Base-by-base conservation (phyloP, 2,113 vertebrate genomes). In the Uropsilus gracilis region DNA sequence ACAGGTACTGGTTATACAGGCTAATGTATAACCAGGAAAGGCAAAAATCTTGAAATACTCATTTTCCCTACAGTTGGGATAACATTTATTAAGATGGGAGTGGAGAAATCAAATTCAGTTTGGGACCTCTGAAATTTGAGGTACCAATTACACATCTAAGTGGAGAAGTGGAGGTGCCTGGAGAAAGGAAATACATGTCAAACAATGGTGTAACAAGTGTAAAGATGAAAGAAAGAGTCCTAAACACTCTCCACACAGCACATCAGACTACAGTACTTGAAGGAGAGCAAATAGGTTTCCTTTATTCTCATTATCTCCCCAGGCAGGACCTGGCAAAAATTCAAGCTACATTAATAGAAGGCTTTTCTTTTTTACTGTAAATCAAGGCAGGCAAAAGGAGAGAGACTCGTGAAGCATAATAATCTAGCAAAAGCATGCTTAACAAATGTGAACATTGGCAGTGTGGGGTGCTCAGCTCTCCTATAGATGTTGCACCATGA, bases 261-360 rank as follows among this genome's bases (percentile, higher is more conserved):
- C 11, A 39, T 68, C 42, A 61, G 22, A 73, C 14, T 30, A 48
- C 18, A 84, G 64, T 61, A 69, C 94, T 9, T 26, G 5, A 90
- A 69, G 28, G 48, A 86, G 13, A 83, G 10, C 24, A 84, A 63
- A 87, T 87, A 42, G 14, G 78, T 90, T 83, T 68, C 3, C 81
- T 78, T 83, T 7, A 76, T 75, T 71, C 14, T 69, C 32, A 89
- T 72, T 82, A 86, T 86, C 83, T 93, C 17, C 11, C 4, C 64
- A 87, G 50, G 11, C 14, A 94, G 11, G 32, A 13, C 3, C 55
- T 90, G 92, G 68, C 32, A 78, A 90, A 93, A 94, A 46, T 66
- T 61, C 61, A 89, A 96, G 53, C 39, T 81, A 72, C 61, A 63
- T 39, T 81, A 90, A 82, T 68, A 90, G 30, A 94, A 37, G 32